Conservation (phyloP, 2,113 vertebrate species). For the Paracyprichromis sp. region DNA sequence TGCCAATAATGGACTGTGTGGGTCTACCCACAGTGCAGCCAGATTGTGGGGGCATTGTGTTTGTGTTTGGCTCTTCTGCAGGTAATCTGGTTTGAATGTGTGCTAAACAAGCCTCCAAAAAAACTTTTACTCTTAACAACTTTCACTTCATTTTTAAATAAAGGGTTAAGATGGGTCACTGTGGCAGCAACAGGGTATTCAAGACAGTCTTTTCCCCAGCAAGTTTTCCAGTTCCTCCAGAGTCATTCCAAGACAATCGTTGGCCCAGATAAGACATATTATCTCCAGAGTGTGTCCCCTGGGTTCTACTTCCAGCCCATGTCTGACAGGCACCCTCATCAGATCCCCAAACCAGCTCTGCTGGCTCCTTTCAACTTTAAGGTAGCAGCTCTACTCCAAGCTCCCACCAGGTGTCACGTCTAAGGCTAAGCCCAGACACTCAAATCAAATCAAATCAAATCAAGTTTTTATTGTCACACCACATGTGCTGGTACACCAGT, state of each 20-base stretch:
- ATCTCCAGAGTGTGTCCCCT: not conserved
- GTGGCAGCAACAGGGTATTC: not conserved
- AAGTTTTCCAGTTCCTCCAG: not conserved
- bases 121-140: not conserved
- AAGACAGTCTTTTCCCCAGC: not conserved
- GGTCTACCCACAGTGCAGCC: not conserved
- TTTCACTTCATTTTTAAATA: not conserved
- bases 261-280: not conserved
- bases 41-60: not conserved
- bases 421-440: not conserved
- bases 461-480: not conserved
- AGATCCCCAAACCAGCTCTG: not conserved
- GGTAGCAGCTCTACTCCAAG: not conserved
- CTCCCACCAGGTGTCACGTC: not conserved
- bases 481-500: not conserved
- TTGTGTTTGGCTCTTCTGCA: not conserved
- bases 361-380: not conserved
- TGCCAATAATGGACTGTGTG: not conserved
- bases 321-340: not conserved
- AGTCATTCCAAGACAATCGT: not conserved
- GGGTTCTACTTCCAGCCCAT: not conserved
- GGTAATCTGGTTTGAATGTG: not conserved
- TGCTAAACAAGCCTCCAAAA: not conserved
- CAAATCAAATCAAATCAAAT: not conserved
- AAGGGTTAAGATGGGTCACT: not conserved